A percentile compares a stretch with the other conserved stretches of the same genome.
phyloP scores from a whole-genome alignment of 2,888 invertebrate genomes.

The Ormyrus nitidulus region DNA sequence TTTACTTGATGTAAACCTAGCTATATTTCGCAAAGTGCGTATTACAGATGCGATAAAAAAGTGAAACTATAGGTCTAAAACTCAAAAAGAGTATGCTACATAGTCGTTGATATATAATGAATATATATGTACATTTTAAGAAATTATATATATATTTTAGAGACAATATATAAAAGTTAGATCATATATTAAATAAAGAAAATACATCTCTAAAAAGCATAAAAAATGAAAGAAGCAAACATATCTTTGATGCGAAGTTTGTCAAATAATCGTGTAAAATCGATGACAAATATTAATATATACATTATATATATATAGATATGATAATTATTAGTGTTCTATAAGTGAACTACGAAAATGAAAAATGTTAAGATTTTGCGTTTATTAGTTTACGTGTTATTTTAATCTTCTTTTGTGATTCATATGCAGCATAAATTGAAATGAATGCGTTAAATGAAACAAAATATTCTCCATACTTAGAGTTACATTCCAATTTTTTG shows the following conservation, averaged over 20 bases:
- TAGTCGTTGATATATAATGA: slow-evolving; percentile 49
- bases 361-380: slow-evolving; percentile 11
- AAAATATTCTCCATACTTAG: slow-evolving; percentile 49
- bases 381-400: slow-evolving; percentile 34
- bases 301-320: slow-evolving; percentile 26
- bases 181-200: slow-evolving; percentile 15
- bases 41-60: slow-evolving; percentile 20
- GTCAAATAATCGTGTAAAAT: slow-evolving; percentile 42
- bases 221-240: slow-evolving; percentile 46
- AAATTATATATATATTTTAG: slow-evolving; percentile 26
- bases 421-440: slow-evolving; percentile 39
- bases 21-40: slow-evolving; percentile 14
- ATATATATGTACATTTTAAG: slow-evolving; percentile 29
- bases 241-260: slow-evolving; percentile 48
- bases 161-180: too few relatives aligned
- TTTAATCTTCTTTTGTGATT: slow-evolving; percentile 42
- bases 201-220: slow-evolving; percentile 22
- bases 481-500: slow-evolving; percentile 52
- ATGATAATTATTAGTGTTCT: slow-evolving; percentile 39
- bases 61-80: slow-evolving; percentile 33
- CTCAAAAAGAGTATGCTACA: slow-evolving; percentile 41
- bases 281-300: slow-evolving; percentile 50
- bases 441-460: slow-evolving; percentile 36
- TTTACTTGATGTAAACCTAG: slow-evolving; percentile 13
- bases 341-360: slow-evolving; percentile 16